Conservation (phyloP, 2,113 vertebrate species). For the Gymnogyps californianus region DNA sequence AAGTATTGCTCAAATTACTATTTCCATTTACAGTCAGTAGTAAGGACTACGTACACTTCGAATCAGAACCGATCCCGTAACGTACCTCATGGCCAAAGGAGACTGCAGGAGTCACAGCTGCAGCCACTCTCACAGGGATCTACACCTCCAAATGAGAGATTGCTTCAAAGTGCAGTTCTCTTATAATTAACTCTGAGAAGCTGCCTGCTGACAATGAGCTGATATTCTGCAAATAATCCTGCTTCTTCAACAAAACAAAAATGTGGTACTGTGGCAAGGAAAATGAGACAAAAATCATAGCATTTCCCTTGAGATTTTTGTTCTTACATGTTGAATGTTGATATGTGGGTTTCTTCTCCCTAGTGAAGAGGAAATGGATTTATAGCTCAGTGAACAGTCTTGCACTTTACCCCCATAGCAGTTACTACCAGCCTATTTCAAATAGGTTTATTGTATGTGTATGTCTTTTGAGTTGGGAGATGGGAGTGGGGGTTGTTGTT, state of each 20-base stretch:
- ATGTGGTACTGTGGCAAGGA: neutral
- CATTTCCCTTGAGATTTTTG: neutral
- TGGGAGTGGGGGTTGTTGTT: neutral
- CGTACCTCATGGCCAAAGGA: conserved; percentile 5
- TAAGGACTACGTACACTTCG: neutral
- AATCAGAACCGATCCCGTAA: neutral
- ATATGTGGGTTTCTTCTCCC: neutral
- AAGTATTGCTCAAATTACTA: neutral
- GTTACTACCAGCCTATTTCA: neutral
- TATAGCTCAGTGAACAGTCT: neutral
- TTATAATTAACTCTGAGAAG: neutral
- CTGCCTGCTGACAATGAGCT: neutral
- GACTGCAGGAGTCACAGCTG: neutral
- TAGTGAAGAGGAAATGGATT: conserved; percentile 1
- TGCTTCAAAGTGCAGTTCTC: neutral
- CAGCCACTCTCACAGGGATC: neutral
- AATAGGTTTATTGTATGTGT: neutral
- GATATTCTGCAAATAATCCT: neutral
- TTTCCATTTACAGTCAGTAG: neutral
- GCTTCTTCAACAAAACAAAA: neutral
- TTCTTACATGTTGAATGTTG: neutral
- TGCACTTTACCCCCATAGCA: neutral
- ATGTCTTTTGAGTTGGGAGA: neutral
- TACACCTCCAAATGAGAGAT: neutral
- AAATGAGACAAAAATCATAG: neutral